Evolutionary conservation across 2,797 vertebrate genomes (phyloP), one percentile per base, ranked within the genome.

Genomic region (Manis crassicaudata): DNA sequence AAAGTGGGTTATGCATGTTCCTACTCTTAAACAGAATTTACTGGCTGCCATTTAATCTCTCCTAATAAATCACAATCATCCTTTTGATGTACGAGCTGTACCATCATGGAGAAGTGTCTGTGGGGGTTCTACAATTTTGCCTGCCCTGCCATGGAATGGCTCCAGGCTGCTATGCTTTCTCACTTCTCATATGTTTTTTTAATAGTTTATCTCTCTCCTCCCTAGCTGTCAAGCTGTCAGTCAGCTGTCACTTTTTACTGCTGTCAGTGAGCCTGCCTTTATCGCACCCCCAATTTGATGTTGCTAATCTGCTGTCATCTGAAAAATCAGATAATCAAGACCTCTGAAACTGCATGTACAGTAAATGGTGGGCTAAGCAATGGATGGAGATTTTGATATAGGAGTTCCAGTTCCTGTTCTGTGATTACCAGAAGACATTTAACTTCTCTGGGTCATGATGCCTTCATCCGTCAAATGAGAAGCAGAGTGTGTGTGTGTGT

Each of bases 251-350:
- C 32, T 77, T 93, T 92, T 92, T 88, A 82, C 92, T 97, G 90
- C 92, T 95, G 93, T 97, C 85, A 90, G 75, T 88, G 63, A 92
- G 94, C 40, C 92, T 97, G 97, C 54, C 87, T 97, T 83, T 96
- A 95, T 96, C 90, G 54, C 94, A 95, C 92, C 96, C 93, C 93
- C 95, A 96, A 92, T 96, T 77, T 86, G 60, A 96, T 89, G 89
- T 58, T 96, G 96, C 72, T 97, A 97, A 96, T 96, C 84, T 95
- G 93, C 63, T 97, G 97, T 96, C 96, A 97, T 92, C 63, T 96
- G 50, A 95, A 94, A 97, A 84, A 97, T 90, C 80, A 88, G 87
- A 96, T 85, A 92, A 96, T 96, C 95, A 92, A 92, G 94, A 82
- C 82, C 83, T 96, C 79, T 46, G 63, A 97, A 97, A 96, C 0